Evolutionary conservation across 1,140 invertebrate genomes (phyloP).

Genomic region (Drosophila lowei): DNA sequence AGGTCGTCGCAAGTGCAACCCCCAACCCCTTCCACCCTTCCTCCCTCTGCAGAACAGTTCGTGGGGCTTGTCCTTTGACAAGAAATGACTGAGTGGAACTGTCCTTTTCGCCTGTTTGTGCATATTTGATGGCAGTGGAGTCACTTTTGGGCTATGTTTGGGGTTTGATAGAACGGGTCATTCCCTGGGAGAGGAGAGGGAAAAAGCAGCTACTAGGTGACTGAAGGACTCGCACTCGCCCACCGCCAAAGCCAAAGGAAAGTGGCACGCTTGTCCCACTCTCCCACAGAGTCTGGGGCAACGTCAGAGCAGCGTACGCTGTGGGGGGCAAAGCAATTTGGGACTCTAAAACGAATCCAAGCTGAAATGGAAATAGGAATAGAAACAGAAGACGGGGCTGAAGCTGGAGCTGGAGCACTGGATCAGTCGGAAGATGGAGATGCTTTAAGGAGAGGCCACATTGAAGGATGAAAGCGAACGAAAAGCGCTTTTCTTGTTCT

Average conservation of each 20-base stretch:
- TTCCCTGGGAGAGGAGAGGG: conserved; percentile 4
- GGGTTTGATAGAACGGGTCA: conserved; percentile 25
- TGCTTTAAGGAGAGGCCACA: conserved; percentile 22
- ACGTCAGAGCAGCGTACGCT: conserved; percentile 17
- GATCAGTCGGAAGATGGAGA: conserved; percentile 39
- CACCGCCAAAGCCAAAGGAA: conserved; percentile 15
- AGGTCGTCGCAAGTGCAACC: conserved; percentile 38
- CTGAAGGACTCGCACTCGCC: no score
- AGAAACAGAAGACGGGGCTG: conserved; percentile 85
- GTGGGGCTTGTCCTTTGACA: conserved; percentile 26
- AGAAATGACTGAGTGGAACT: conserved; percentile 25
- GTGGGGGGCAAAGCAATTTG: conserved; percentile 63
- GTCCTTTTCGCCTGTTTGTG: conserved; percentile 68
- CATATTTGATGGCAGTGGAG: conserved; percentile 53
- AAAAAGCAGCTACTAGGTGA: conserved; percentile 3
- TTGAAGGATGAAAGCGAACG: conserved; percentile 50
- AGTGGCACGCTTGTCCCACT: conserved; percentile 46
- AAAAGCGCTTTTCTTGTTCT: conserved; percentile 74
- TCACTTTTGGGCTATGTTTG: conserved; percentile 60
- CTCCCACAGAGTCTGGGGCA: not conserved
- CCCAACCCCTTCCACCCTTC: not conserved
- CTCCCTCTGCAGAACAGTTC: not conserved
- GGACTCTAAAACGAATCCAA: conserved; percentile 86
- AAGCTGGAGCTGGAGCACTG: not conserved
- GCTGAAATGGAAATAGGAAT: conserved; percentile 84